Evolutionary conservation across 2,113 vertebrate genomes (phyloP), one percentile per base, ranked within the genome.

Genomic region (Dascyllus trimaculatus): DNA sequence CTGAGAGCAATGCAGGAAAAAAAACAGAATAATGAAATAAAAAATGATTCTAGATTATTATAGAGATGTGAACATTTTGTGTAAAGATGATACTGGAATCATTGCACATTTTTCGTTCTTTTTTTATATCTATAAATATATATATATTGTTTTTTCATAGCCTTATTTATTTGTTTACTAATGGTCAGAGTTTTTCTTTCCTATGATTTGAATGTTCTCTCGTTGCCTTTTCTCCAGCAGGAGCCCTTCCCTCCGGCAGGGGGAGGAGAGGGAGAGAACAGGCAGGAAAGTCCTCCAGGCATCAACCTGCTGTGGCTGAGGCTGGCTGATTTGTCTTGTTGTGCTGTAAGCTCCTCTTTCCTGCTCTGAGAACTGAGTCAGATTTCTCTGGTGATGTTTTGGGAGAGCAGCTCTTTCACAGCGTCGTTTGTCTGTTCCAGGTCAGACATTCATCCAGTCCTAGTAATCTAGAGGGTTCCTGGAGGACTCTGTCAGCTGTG

Each of bases 91-190:
- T 88, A 91, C 91, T 92, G 89, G 88, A 93, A 91, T 91, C 90
- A 86, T 82, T 92, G 91, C 93, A 92, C 94, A 93, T 76, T 74
- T 88, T 78, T 60, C 5, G 0, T 89, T 74, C 6, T 79, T 80
- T 74, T 82, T 81, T 74, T 78, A 77, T 83, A 72, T 91, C 32
- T 78, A 65, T 82, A 82, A 68, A 87, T 87, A 88, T 85, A 88
- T 88, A 87, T 93, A 87, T 89, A 78, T 88, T 85, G 84, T 91
- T 92, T 87, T 89, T 75, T 93, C 79, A 75, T 91, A 89, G 90
- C 92, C 92, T 94, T 95, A 95, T 95, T 94, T 95, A 94, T 91
- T 94, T 94, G 90, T 91, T 89, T 92, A 87, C 84, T 91, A 87
- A 91, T 90, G 77, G 51, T 85, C 60, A 80, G 78, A 56, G 71